phyloP scores from a whole-genome alignment of 2,888 invertebrate species.

The Sinotaia quadrata region DNA sequence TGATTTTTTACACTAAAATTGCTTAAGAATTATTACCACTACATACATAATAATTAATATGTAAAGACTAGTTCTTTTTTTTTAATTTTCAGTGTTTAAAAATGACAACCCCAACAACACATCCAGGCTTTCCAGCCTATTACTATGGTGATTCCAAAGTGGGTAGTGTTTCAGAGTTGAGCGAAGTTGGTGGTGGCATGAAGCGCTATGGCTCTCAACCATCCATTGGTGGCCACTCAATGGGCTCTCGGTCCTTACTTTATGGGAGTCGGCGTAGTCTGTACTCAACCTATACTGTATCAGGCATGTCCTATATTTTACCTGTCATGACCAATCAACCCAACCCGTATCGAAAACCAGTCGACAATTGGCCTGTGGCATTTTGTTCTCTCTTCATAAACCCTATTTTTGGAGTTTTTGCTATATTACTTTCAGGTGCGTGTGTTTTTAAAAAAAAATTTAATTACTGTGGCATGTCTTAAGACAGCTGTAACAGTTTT shows the following conservation, averaged over 20 bases:
- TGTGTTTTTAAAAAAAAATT: not conserved
- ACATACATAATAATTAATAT: not conserved
- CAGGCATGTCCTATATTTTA: conserved; percentile 57
- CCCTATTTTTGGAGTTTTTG: conserved; percentile 64
- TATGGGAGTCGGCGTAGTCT: conserved; percentile 58
- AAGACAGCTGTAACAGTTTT: not conserved
- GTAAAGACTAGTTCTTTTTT: not conserved
- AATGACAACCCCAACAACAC: conserved; percentile 27
- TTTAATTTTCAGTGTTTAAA: not conserved
- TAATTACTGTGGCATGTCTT: not conserved
- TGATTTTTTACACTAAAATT: too few relatives aligned
- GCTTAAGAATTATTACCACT: not conserved
- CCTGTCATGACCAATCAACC: conserved; percentile 62
- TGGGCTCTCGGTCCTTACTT: conserved; percentile 39
- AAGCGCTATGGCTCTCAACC: conserved; percentile 60
- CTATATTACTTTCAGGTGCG: conserved; percentile 59
- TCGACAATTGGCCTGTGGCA: conserved; percentile 62
- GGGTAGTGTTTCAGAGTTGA: conserved; percentile 50
- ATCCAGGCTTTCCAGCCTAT: conserved; percentile 40
- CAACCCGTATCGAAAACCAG: conserved; percentile 50
- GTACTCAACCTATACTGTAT: conserved; percentile 56
- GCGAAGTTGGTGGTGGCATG: conserved; percentile 40
- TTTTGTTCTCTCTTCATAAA: conserved; percentile 60
- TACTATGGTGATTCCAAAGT: conserved; percentile 51
- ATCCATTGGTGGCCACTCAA: conserved; percentile 43